Conservation (phyloP, 64 coral and sea anemone species). For the Porites lutea region DNA sequence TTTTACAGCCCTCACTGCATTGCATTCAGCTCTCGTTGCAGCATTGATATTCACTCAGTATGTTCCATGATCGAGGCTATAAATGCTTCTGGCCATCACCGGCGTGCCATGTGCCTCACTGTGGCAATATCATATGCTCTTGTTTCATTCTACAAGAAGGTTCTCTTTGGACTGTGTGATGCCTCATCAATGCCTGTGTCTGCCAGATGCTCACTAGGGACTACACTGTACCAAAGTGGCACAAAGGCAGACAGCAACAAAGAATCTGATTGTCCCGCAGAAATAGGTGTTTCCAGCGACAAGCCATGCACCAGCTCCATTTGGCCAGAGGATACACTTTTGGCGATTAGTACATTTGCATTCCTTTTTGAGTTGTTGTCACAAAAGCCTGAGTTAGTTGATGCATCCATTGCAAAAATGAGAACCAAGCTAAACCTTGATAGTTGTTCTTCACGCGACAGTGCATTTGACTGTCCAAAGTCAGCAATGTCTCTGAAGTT, state of each 20-base stretch:
- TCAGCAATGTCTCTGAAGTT: slow-evolving; percentile 66
- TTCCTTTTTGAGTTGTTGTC: slow-evolving; percentile 66
- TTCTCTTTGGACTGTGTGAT: background rate
- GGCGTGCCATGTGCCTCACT: slow-evolving; percentile 31
- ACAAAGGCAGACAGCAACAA: background rate
- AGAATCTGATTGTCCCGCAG: background rate
- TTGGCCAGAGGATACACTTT: slow-evolving; percentile 73
- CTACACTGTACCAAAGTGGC: background rate
- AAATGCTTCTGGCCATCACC: background rate
- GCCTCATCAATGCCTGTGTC: background rate
- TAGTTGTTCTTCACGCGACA: background rate
- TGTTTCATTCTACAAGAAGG: slow-evolving; percentile 19
- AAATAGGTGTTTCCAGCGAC: background rate
- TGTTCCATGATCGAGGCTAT: slow-evolving; percentile 65
- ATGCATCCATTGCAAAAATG: slow-evolving; percentile 36
- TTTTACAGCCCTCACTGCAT: slow-evolving; percentile 47
- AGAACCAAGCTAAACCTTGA: slow-evolving; percentile 5
- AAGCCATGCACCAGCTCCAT: background rate
- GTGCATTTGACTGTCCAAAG: background rate
- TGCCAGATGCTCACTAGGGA: slow-evolving; percentile 24
- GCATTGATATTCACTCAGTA: slow-evolving; percentile 42
- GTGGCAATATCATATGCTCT: slow-evolving; percentile 16
- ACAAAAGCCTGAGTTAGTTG: slow-evolving; percentile 25
- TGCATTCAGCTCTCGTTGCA: background rate
- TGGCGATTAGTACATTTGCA: slow-evolving; percentile 59